phyloP scores from a whole-genome alignment of 2,797 vertebrate species.

The Sebastes matsubarae region DNA sequence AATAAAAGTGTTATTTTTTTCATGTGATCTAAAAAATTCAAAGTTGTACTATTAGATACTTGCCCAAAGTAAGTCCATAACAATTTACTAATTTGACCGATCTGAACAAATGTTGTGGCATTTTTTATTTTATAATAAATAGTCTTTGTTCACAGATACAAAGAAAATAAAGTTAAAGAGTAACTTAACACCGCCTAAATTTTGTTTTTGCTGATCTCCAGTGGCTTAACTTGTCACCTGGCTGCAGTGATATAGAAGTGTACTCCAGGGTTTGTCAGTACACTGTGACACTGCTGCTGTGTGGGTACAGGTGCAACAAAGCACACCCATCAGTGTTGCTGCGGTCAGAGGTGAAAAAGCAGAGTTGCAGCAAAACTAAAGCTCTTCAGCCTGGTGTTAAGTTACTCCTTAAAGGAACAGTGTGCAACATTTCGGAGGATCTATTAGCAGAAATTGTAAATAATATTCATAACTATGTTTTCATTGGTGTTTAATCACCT shows the following conservation, averaged over 20 bases:
- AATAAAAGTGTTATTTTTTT: too few species aligned
- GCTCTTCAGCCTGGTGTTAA: not conserved
- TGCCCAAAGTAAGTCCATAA: too few species aligned
- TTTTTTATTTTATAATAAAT: rapidly evolving
- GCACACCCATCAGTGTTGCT: not conserved
- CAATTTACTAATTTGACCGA: too few species aligned
- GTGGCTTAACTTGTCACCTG: not conserved
- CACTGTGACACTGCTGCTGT: not conserved
- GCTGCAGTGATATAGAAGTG: not conserved
- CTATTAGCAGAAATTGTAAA: too few species aligned
- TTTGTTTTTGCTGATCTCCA: not conserved
- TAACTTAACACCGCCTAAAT: not conserved
- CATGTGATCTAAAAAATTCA: too few species aligned
- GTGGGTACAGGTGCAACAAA: not conserved
- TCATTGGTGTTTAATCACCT: too few species aligned
- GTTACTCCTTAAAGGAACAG: not conserved
- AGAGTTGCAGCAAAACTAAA: not conserved
- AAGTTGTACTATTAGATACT: too few species aligned
- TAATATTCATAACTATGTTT: too few species aligned
- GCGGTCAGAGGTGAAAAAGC: not conserved
- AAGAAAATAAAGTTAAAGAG: too few species aligned
- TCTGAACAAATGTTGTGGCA: too few species aligned
- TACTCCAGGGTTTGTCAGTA: not conserved
- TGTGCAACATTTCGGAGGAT: too few species aligned
- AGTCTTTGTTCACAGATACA: too few species aligned